phyloP scores from a whole-genome alignment of 2,113 vertebrate genomes.

The Pteruthius melanotis region DNA sequence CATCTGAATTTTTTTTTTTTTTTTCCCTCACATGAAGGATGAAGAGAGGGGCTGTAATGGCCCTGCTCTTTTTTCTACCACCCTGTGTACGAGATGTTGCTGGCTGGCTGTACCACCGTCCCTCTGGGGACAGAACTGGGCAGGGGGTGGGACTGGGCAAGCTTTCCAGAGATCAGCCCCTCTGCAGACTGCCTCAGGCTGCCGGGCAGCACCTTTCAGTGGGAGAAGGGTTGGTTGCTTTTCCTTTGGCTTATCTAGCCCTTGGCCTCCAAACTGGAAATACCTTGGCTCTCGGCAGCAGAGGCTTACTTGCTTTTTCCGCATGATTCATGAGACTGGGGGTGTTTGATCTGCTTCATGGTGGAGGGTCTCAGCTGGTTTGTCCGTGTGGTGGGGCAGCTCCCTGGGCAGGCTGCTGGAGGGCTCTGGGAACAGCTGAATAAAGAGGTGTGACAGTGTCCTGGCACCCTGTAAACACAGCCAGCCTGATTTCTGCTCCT shows the following conservation, averaged over 20 bases:
- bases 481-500: background rate
- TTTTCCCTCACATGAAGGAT: background rate
- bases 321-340: background rate
- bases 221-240: background rate
- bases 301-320: background rate
- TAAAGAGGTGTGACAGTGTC: background rate
- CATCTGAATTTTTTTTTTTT: background rate
- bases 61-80: background rate
- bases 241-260: background rate
- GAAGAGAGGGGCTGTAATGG: background rate
- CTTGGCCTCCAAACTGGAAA: background rate
- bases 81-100: background rate
- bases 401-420: background rate
- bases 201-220: background rate
- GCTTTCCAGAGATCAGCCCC: background rate
- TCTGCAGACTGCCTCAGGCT: background rate
- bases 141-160: no score
- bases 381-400: background rate
- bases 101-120: background rate
- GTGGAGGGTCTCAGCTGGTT: background rate
- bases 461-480: background rate
- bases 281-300: background rate
- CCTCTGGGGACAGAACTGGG: background rate
- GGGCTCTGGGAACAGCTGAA: background rate
- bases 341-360: background rate